phyloP scores from a whole-genome alignment of 1,140 invertebrate genomes.

The Drosophila punjabiensis region DNA sequence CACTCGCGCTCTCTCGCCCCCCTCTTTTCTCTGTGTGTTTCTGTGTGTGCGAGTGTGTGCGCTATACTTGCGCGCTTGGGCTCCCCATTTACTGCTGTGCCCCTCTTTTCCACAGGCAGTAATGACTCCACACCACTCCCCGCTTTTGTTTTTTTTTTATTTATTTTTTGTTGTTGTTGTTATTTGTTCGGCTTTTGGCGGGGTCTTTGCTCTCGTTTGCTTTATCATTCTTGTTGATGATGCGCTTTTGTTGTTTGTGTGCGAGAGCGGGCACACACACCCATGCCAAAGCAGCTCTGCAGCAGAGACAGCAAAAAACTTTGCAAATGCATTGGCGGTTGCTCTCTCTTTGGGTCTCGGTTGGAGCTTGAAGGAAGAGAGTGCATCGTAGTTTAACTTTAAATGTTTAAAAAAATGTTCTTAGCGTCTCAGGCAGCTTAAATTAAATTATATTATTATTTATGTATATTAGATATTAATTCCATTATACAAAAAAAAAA shows the following conservation, averaged over 20 bases:
- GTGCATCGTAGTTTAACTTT: neutral
- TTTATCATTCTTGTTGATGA: slow-evolving; percentile 67
- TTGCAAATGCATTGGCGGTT: slow-evolving; percentile 44
- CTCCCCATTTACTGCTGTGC: slow-evolving; percentile 39
- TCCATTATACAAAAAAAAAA: no score
- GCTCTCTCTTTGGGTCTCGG: slow-evolving; percentile 6
- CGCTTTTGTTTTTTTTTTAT: slow-evolving; percentile 30
- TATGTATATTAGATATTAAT: no score
- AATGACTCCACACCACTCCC: slow-evolving; percentile 70
- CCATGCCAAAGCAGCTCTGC: slow-evolving; percentile 24
- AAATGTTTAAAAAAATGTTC: neutral
- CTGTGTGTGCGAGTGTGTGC: slow-evolving; percentile 39
- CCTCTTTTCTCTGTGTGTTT: slow-evolving; percentile 11
- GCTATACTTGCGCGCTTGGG: slow-evolving; percentile 68
- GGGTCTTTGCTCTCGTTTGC: slow-evolving; percentile 74
- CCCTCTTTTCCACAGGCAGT: slow-evolving; percentile 52
- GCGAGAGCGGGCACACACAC: slow-evolving; percentile 12
- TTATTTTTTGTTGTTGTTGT: slow-evolving; percentile 2
- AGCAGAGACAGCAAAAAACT: slow-evolving; percentile 4
- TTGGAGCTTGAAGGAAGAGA: slow-evolving; percentile 11
- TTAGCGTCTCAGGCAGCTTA: neutral
- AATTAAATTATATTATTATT: no score
- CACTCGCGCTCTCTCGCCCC: slow-evolving; percentile 25
- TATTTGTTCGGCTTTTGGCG: slow-evolving; percentile 50
- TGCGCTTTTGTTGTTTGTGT: slow-evolving; percentile 50